These are phyloP conservation scores for Chirona hameri DNA, from an alignment of 2,888 invertebrate genomes.

Conservation along the genomic window DNA sequence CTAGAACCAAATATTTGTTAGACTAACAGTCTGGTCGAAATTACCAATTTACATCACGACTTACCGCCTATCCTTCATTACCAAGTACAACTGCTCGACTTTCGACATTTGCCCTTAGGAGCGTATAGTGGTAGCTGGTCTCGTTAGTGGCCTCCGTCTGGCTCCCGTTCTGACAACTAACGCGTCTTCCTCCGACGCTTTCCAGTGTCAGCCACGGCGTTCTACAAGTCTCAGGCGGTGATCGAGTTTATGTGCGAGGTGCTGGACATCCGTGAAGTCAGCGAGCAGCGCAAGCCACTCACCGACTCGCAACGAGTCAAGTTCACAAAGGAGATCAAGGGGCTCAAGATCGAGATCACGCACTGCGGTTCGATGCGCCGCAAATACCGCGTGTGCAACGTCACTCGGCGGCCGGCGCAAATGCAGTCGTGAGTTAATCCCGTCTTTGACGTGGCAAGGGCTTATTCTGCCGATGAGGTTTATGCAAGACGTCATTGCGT, in stretches of 20 bases:
- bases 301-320: constrained; percentile 98
- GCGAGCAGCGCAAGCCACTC: constrained; percentile 91
- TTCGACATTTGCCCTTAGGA: too few relatives aligned
- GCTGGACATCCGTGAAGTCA: constrained; percentile 90
- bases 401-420: constrained; percentile 96
- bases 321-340: constrained; percentile 99
- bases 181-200: too few relatives aligned
- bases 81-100: too few relatives aligned
- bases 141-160: too few relatives aligned
- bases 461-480: too few relatives aligned
- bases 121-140: too few relatives aligned
- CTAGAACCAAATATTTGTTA: too few relatives aligned
- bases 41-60: too few relatives aligned
- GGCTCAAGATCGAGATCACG: constrained; percentile 99
- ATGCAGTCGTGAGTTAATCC: constrained; percentile 74
- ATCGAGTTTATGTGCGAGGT: constrained; percentile 99
- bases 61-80: too few relatives aligned
- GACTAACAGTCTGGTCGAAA: too few relatives aligned
- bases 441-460: not conserved
- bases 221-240: constrained; percentile 99
- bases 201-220: constrained; percentile 96
- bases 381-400: constrained; percentile 99
- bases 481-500: too few relatives aligned
- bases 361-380: constrained; percentile 98
- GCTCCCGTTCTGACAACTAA: too few relatives aligned